These are phyloP conservation scores for Colossoma macropomum DNA, from an alignment of 2,113 vertebrate genomes.

Conservation along the genomic window DNA sequence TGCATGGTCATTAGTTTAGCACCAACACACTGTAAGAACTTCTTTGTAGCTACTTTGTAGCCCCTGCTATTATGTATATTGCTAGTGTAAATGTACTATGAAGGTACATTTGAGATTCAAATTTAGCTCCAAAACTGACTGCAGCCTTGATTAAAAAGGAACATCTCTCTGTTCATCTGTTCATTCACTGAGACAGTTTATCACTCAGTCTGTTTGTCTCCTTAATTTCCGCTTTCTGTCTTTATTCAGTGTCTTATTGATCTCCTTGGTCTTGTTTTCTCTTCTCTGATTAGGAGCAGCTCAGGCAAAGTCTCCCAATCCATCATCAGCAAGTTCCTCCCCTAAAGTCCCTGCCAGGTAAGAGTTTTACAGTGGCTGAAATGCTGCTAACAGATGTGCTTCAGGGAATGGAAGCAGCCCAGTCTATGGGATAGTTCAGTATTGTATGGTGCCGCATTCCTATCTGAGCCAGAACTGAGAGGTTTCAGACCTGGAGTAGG, in stretches of 20 bases:
- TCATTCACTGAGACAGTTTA: background rate
- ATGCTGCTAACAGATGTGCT: background rate
- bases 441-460: no score
- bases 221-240: background rate
- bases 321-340: slow-evolving; percentile 75
- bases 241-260: background rate
- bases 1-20: no score
- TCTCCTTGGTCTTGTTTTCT: background rate
- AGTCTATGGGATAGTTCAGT: no score
- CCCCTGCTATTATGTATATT: no score
- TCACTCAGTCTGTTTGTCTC: background rate
- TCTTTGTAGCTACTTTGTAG: no score
- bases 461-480: no score
- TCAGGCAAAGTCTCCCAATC: slow-evolving; percentile 78
- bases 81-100: no score
- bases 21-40: no score
- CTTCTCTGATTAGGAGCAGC: slow-evolving; percentile 71
- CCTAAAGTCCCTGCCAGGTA: slow-evolving; percentile 85
- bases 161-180: background rate
- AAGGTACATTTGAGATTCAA: no score
- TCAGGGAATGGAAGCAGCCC: background rate
- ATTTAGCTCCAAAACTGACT: no score
- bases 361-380: slow-evolving; percentile 54
- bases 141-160: no score
- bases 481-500: no score